These are phyloP conservation scores for Hexactinellida sp. DNA, from an alignment of 37 sponge, comb jelly and placozoan species.

Conservation along the genomic window DNA sequence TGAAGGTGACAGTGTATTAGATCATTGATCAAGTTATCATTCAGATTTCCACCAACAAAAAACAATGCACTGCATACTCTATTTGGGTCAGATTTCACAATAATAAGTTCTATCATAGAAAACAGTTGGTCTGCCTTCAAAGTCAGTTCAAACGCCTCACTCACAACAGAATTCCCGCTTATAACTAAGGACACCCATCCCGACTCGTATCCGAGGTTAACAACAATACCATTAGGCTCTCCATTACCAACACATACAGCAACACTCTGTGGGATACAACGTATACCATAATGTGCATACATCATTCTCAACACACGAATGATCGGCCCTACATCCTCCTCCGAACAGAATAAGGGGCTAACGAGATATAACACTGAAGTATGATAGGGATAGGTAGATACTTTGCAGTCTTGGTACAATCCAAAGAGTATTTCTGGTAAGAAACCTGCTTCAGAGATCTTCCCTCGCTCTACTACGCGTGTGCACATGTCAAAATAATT, in stretches of 20 bases:
- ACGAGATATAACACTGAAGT: neutral
- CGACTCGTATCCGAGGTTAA: neutral
- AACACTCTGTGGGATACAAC: neutral
- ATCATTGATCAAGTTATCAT: neutral
- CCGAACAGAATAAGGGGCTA: neutral
- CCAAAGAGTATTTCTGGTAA: neutral
- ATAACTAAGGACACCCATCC: neutral
- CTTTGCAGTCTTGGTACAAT: neutral
- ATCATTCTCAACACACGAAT: neutral
- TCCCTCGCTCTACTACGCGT: neutral
- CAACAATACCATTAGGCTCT: neutral
- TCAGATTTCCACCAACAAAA: neutral
- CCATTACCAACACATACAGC: neutral
- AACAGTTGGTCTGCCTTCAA: neutral
- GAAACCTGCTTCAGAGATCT: neutral
- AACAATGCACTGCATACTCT: neutral
- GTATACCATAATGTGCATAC: neutral
- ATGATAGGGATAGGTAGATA: neutral
- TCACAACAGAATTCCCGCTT: neutral
- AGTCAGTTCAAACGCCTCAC: neutral
- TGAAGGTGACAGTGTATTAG: neutral
- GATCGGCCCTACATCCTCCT: neutral
- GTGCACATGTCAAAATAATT: neutral
- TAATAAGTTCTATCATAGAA: neutral
- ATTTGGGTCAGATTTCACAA: neutral